These are phyloP conservation scores for Cheilosia impressa DNA, from an alignment of 2,888 invertebrate species.

Conservation along the genomic window DNA sequence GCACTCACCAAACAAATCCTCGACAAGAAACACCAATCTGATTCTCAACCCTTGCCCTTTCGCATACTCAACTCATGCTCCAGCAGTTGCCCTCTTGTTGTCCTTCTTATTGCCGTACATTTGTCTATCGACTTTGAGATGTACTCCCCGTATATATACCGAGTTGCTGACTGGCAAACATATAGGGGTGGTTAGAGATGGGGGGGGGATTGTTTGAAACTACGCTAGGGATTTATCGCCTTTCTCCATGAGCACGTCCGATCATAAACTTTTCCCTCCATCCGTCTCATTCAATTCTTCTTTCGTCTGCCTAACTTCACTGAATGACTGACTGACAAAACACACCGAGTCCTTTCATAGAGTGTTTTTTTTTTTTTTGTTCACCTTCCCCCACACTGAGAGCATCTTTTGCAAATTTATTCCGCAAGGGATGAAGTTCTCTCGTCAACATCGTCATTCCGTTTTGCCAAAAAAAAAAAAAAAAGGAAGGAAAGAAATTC, in stretches of 20 bases:
- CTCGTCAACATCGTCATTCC: slow-evolving; percentile 51
- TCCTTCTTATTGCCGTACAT: slow-evolving; percentile 35
- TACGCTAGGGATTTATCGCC: slow-evolving; percentile 70
- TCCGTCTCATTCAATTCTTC: background rate
- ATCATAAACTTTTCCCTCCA: slow-evolving; percentile 63
- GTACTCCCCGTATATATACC: background rate
- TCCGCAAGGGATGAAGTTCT: slow-evolving; percentile 63
- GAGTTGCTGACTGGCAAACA: slow-evolving; percentile 1
- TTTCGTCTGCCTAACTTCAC: slow-evolving; percentile 33
- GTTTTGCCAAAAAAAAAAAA: slow-evolving; percentile 20
- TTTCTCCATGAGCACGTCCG: slow-evolving; percentile 73
- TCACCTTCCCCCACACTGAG: slow-evolving; percentile 13
- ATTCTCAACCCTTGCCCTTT: slow-evolving; percentile 70
- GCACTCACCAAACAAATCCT: slow-evolving; percentile 47
- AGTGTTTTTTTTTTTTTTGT: background rate
- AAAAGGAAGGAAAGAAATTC: slow-evolving; percentile 32
- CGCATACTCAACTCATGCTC: background rate
- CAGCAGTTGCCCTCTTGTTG: slow-evolving; percentile 6
- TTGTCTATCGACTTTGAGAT: slow-evolving; percentile 22
- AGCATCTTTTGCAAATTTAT: slow-evolving; percentile 70
- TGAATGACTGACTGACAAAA: slow-evolving; percentile 70
- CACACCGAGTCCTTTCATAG: slow-evolving; percentile 5
- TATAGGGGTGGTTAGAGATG: background rate
- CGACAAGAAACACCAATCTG: slow-evolving; percentile 55
- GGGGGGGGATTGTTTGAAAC: slow-evolving; percentile 30